Conservation (phyloP, 2,888 invertebrate species). For the Macaria notata region DNA sequence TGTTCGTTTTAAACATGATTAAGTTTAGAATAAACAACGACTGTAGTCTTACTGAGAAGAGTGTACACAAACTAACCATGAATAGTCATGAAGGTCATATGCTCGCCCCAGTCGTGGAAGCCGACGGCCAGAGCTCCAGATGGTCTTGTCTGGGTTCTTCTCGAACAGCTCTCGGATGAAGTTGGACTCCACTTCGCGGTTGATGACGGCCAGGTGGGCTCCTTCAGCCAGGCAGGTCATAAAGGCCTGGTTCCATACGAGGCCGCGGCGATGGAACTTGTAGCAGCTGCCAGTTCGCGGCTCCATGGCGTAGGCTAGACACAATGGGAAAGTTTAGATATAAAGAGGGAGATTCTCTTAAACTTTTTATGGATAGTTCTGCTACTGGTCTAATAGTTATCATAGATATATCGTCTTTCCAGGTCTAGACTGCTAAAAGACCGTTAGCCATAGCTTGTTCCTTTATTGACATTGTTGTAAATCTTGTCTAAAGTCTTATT, state of each 20-base stretch:
- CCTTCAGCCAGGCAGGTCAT: conserved; percentile 1
- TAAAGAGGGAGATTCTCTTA: too few species aligned
- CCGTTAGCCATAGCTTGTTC: too few species aligned
- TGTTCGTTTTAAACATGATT: too few species aligned
- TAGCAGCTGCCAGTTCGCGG: conserved; percentile 3
- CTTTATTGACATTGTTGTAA: too few species aligned
- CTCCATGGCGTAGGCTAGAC: background rate
- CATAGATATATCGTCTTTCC: too few species aligned
- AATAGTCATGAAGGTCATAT: conserved; percentile 45
- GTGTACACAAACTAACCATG: conserved; percentile 37
- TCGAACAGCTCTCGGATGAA: background rate
- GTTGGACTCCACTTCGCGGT: background rate
- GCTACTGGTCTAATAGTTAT: too few species aligned
- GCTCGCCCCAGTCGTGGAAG: conserved; percentile 41
- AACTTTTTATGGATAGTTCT: too few species aligned
- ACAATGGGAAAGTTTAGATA: too few species aligned
- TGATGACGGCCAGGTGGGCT: background rate
- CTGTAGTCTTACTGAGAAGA: too few species aligned
- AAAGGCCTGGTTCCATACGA: background rate
- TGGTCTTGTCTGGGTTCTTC: background rate
- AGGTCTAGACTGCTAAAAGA: too few species aligned
- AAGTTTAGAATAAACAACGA: too few species aligned
- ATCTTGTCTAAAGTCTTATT: too few species aligned
- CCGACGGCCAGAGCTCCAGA: conserved; percentile 38
- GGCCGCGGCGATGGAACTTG: conserved; percentile 1